Evolutionary conservation across 2,113 vertebrate genomes (phyloP).

Genomic region (Sminthopsis crassicaudata): DNA sequence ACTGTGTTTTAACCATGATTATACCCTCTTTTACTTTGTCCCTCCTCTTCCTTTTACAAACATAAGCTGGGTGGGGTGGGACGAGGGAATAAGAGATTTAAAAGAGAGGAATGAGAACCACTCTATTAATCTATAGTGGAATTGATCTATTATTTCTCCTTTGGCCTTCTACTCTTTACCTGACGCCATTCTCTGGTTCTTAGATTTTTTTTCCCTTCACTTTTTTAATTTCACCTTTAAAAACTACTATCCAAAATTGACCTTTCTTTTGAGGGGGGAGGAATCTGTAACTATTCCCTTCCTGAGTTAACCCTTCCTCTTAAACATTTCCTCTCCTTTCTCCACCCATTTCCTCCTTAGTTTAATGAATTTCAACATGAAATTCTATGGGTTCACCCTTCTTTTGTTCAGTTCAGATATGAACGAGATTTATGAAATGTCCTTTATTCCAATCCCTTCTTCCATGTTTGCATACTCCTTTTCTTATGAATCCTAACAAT

Average conservation of each 20-base stretch:
- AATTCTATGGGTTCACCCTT: background rate
- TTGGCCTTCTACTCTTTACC: no score
- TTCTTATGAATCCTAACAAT: background rate
- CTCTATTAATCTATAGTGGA: no score
- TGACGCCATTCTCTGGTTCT: no score
- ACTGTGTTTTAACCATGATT: no score
- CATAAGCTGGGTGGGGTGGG: no score
- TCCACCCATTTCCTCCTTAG: background rate
- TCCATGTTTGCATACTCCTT: background rate
- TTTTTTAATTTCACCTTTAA: background rate
- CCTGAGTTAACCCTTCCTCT: background rate
- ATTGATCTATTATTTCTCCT: no score
- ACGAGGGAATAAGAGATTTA: no score
- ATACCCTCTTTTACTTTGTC: no score
- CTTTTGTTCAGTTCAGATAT: background rate
- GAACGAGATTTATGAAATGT: background rate
- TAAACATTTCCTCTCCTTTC: background rate
- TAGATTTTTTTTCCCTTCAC: no score
- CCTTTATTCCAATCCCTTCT: background rate
- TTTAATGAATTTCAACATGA: background rate
- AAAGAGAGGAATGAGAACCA: no score
- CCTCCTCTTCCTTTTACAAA: no score
- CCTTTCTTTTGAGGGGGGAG: rapidly evolving
- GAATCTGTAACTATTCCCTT: background rate
- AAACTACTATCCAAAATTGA: background rate